phyloP scores from a whole-genome alignment of 2,888 invertebrate genomes.

The Neoitamus cyanurus region DNA sequence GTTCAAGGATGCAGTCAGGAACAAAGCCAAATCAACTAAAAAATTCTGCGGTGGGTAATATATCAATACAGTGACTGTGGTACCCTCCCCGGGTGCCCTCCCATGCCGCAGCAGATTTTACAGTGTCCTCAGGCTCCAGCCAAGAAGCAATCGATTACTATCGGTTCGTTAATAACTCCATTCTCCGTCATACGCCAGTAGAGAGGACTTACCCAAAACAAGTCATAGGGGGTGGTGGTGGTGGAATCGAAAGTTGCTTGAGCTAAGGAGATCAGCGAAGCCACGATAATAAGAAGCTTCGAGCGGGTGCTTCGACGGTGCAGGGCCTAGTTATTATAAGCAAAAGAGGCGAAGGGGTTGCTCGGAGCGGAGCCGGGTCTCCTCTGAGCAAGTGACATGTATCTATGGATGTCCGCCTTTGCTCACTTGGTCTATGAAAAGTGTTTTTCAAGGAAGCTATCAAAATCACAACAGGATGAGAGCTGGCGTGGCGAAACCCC shows the following conservation, averaged over 20 bases:
- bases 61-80: slow-evolving; percentile 30
- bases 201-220: slow-evolving; percentile 24
- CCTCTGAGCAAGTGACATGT: not conserved
- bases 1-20: slow-evolving; percentile 40
- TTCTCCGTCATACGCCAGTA: slow-evolving; percentile 45
- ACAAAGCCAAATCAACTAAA: slow-evolving; percentile 22
- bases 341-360: slow-evolving; percentile 3
- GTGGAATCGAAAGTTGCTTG: not conserved
- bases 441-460: slow-evolving; percentile 41
- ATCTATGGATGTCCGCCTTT: slow-evolving; percentile 25
- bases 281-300: slow-evolving; percentile 6
- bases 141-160: slow-evolving; percentile 33
- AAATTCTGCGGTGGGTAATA: slow-evolving; percentile 24
- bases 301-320: not conserved
- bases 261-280: not conserved
- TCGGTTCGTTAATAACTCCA: slow-evolving; percentile 48
- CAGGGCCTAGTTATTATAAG: slow-evolving; percentile 37
- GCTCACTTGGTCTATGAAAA: slow-evolving; percentile 20
- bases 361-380: not conserved
- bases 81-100: not conserved
- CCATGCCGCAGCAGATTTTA: not conserved
- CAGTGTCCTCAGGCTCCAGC: not conserved
- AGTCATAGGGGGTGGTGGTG: not conserved
- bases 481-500: not conserved
- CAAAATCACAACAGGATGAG: slow-evolving; percentile 38